These are phyloP conservation scores for Drosophila meridionalis DNA, from an alignment of 2,888 invertebrate genomes.

Conservation along the genomic window DNA sequence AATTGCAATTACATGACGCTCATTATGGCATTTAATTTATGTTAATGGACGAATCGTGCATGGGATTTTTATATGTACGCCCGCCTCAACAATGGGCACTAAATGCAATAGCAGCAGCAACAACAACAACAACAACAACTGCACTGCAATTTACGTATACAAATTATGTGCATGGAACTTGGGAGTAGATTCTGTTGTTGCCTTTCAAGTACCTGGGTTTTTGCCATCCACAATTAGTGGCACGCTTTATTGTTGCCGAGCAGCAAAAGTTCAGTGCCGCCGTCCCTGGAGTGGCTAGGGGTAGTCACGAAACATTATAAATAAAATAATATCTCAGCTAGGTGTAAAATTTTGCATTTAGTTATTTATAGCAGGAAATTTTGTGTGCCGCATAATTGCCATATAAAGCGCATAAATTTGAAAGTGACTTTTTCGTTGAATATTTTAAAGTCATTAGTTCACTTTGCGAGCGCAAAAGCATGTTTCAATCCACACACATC, in stretches of 20 bases:
- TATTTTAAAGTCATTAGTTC: slow-evolving; percentile 15
- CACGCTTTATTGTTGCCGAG: slow-evolving; percentile 46
- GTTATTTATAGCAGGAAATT: slow-evolving; percentile 21
- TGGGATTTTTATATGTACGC: slow-evolving; percentile 39
- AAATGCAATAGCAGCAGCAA: slow-evolving; percentile 21
- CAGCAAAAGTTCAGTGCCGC: slow-evolving; percentile 19
- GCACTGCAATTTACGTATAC: slow-evolving; percentile 57
- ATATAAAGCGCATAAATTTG: slow-evolving; percentile 20
- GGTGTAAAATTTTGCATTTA: slow-evolving; percentile 34
- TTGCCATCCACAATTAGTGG: slow-evolving; percentile 64
- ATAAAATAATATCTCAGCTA: slow-evolving; percentile 41
- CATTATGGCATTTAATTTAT: slow-evolving; percentile 79
- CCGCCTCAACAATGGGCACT: slow-evolving; percentile 17
- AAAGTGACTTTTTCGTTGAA: slow-evolving; percentile 18
- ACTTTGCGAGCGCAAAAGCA: slow-evolving; percentile 27
- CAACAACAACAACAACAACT: slow-evolving; percentile 17
- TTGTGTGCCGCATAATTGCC: slow-evolving; percentile 14
- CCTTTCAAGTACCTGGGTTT: slow-evolving; percentile 20
- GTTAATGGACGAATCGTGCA: slow-evolving; percentile 78
- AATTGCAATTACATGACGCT: slow-evolving; percentile 76
- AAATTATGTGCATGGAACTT: slow-evolving; percentile 54
- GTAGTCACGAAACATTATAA: slow-evolving; percentile 43
- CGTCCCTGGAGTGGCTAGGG: slow-evolving; percentile 1
- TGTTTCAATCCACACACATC: slow-evolving; percentile 19
- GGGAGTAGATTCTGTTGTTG: slow-evolving; percentile 41